These are phyloP conservation scores for Meloe dianella DNA, from an alignment of 2,888 invertebrate genomes.

Conservation along the genomic window DNA sequence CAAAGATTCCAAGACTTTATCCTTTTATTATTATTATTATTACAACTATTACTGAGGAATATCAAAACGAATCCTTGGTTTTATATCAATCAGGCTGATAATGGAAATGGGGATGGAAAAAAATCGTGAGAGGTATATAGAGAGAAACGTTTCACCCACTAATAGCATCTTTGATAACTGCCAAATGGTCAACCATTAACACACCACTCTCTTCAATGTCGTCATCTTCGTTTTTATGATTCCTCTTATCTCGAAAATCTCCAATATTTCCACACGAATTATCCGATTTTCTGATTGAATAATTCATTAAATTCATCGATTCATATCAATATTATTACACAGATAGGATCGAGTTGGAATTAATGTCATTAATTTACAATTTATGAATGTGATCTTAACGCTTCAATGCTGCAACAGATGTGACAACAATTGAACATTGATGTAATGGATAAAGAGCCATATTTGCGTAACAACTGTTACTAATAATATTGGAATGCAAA, in stretches of 20 bases:
- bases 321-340: neutral
- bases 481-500: neutral
- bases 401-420: neutral
- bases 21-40: neutral
- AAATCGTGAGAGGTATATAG: no score
- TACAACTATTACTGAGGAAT: neutral
- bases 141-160: neutral
- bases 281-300: slow-evolving; percentile 1
- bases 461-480: neutral
- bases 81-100: slow-evolving; percentile 1
- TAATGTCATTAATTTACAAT: neutral
- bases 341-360: neutral
- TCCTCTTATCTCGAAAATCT: neutral
- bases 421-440: neutral
- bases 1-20: neutral
- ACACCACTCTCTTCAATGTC: neutral
- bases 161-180: slow-evolving; percentile 3
- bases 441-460: neutral
- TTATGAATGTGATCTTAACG: neutral
- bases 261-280: neutral
- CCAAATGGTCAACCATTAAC: slow-evolving; percentile 5
- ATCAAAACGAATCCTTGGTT: neutral
- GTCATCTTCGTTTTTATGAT: neutral
- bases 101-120: no score
- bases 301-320: neutral